phyloP scores from a whole-genome alignment of 2,888 invertebrate species.

The Hylaea fasciaria region DNA sequence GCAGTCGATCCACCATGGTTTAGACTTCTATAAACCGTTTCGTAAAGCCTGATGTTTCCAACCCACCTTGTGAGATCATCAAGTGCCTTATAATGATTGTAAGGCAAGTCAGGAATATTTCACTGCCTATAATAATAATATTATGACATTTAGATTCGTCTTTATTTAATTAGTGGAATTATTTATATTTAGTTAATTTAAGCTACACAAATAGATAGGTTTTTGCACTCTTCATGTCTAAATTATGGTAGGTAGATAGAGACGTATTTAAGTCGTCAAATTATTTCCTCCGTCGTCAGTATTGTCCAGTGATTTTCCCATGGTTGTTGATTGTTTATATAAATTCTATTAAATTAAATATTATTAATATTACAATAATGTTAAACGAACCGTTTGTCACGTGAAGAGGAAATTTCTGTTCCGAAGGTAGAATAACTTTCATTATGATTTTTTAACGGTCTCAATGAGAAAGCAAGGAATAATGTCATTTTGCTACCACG shows the following conservation, averaged over 20 bases:
- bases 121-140: conserved; percentile 64
- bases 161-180: conserved; percentile 26
- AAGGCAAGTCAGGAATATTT: conserved; percentile 23
- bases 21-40: conserved; percentile 52
- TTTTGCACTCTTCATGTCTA: conserved; percentile 52
- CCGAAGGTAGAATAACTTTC: conserved; percentile 74
- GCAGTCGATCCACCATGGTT: conserved; percentile 80
- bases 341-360: conserved; percentile 42
- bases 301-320: conserved; percentile 61
- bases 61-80: conserved; percentile 39
- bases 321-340: conserved; percentile 65
- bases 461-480: conserved; percentile 80
- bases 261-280: conserved; percentile 40
- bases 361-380: conserved; percentile 44
- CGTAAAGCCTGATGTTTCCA: conserved; percentile 9
- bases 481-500: conserved; percentile 42
- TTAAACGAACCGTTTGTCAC: conserved; percentile 54
- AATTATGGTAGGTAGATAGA: conserved; percentile 20
- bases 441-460: conserved; percentile 45
- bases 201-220: conserved; percentile 47
- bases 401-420: conserved; percentile 84
- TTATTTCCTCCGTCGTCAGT: conserved; percentile 56
- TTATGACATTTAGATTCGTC: conserved; percentile 51
- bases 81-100: conserved; percentile 10
- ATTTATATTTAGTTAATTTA: conserved; percentile 26